Evolutionary conservation across 2,797 vertebrate species (phyloP), one percentile per base, ranked within the genome.

Genomic region (Molossus molossus): DNA sequence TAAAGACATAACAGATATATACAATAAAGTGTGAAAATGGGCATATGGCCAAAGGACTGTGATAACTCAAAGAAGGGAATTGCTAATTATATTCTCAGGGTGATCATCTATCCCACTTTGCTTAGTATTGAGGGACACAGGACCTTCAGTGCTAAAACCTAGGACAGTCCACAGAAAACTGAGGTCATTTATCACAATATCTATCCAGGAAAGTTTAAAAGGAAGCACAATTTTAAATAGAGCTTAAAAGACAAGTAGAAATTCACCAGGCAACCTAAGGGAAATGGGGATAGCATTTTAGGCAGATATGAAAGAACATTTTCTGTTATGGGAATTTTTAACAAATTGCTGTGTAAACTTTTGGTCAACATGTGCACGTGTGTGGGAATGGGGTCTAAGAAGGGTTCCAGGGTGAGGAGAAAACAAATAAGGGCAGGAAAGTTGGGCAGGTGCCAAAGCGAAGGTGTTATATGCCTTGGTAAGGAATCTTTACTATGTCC

Each of bases 151-250:
- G 25, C 45, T 88, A 79, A 91, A 93, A 79, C 50, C 25, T 27
- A 73, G 27, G 27, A 75, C 5, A 73, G 4, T 90, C 25, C 18
- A 29, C n/a, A 45, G 33, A 91, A 95, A 89, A 86, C 33, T 5
- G 21, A 40, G 8, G 45, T 69, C 6, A 15, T 69, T 93, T 14
- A 1, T 62, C 33, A 88, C 62, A 57, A 23, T 67, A 45, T 85
- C 57, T 69, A 50, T 67, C 18, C 77, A 45, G 73, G 20, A 89
- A 14, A 93, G 25, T 79, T 13, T 20, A 73, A 85, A 45, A 86
- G 33, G 64, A 96, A 58, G 55, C 75, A 12, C 9, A 57, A 93
- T 88, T 94, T 94, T 40, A 92, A 60, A 64, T 72, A 90, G 15
- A 81, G 58, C 21, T 81, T 90, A 55, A 76, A 87, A 64, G n/a